phyloP scores from a whole-genome alignment of 1,140 invertebrate species.

The Cephus cinctus region DNA sequence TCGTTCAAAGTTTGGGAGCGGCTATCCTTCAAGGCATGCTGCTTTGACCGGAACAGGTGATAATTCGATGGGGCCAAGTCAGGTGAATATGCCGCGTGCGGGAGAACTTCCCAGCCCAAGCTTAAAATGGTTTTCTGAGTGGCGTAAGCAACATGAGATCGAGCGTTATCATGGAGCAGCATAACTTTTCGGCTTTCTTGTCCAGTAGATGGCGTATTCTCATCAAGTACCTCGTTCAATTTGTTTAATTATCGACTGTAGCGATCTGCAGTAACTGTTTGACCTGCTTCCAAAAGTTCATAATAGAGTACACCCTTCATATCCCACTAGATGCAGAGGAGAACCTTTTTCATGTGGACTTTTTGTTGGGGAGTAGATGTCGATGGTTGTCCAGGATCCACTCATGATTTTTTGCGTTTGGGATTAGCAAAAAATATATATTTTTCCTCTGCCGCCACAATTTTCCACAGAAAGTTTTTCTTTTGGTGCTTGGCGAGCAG shows the following conservation, averaged over 20 bases:
- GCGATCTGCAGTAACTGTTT: constrained; percentile 25
- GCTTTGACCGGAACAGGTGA: constrained; percentile 29
- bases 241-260: constrained; percentile 25
- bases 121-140: constrained; percentile 13
- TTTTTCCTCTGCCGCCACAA: constrained; percentile 9
- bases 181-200: constrained; percentile 20
- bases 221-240: constrained; percentile 16
- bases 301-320: constrained; percentile 27
- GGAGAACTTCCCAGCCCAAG: constrained; percentile 33
- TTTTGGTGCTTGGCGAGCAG: constrained; percentile 2
- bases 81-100: constrained; percentile 36
- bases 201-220: constrained; percentile 19
- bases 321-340: constrained; percentile 26
- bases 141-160: constrained; percentile 27
- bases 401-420: constrained; percentile 26
- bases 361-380: constrained; percentile 9
- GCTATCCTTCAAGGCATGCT: too few relatives aligned
- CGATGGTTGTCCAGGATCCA: constrained; percentile 13
- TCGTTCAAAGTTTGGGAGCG: too few relatives aligned
- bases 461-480: background rate
- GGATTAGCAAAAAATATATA: constrained; percentile 7
- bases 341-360: constrained; percentile 5
- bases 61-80: constrained; percentile 42
- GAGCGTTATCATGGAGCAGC: constrained; percentile 42
- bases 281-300: constrained; percentile 25